Base-by-base conservation (phyloP, 2,113 vertebrate genomes). In the Protomyctophum bolini region DNA sequence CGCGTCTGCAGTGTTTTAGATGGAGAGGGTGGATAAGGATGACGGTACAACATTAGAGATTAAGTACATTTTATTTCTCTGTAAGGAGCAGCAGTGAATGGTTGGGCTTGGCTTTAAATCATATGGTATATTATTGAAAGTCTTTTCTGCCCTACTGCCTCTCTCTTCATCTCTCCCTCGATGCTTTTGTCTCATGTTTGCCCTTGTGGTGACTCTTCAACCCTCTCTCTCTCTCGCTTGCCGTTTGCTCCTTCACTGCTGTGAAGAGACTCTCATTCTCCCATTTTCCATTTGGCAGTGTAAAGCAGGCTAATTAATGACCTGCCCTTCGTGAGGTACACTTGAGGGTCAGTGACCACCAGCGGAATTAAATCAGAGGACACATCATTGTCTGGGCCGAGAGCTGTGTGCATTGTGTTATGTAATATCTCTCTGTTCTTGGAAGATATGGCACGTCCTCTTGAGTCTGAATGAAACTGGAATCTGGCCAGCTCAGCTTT, bases 271-370 rank as follows among this genome's bases (percentile, higher is more conserved):
- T 10, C 45, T 14, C 12, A 10, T 14, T 56, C 10, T 68, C 54
- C 21, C 41, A 29, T 58, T 58, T 49, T 21, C 41, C 28, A 2
- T 68, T 73, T 58, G 72, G 61, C 10, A 63, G 3, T 68, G 81
- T 73, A 79, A 77, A 68, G 52, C 70, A 65, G n/a, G 52, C 63
- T 75, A 65, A 72, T 88, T 85, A 87, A 87, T 83, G 85, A 70
- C 28, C 67, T 49, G 66, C 68, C 54, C 73, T 76, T 79, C 84
- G 68, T 88, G 77, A 73, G 69, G 56, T 58, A 45, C 68, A 74
- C 65, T 58, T 81, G 64, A 28, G 56, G 15, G 61, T 68, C 59
- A 75, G 74, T 1, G 71, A 79, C 47, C 14, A 79, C 47, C 14
- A 57, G 64, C 29, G 7, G 15, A 41, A 81, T 6, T 68, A 73